Evolutionary conservation across 1,140 invertebrate species (phyloP).

Genomic region (Sycobia sp.): DNA sequence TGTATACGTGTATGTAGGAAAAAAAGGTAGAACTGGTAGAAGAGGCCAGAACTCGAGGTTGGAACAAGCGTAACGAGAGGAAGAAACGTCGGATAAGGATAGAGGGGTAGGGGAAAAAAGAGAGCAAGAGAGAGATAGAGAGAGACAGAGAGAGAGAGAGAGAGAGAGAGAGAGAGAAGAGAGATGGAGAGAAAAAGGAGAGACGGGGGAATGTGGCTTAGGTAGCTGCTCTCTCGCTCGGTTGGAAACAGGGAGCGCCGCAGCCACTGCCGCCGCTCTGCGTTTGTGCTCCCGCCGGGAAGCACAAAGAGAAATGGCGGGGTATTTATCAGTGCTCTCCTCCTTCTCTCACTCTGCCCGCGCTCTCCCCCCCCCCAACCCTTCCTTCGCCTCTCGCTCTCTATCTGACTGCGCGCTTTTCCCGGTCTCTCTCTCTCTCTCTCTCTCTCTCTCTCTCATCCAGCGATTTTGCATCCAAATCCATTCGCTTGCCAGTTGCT

Average conservation of each 20-base stretch:
- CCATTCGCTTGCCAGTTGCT: slow-evolving; percentile 46
- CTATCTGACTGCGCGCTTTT: not conserved
- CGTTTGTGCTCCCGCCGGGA: slow-evolving; percentile 62
- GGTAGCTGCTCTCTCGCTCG: slow-evolving; percentile 45
- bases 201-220: slow-evolving; percentile 40
- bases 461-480: slow-evolving; percentile 48
- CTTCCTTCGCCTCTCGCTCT: not conserved
- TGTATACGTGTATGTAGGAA: slow-evolving; percentile 31
- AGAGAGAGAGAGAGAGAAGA: slow-evolving; percentile 34
- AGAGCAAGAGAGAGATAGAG: slow-evolving; percentile 28
- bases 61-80: slow-evolving; percentile 41
- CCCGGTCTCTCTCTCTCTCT: slow-evolving; percentile 48
- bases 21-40: slow-evolving; percentile 35
- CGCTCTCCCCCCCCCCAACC: not conserved
- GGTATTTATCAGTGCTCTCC: slow-evolving; percentile 61
- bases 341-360: slow-evolving; percentile 21
- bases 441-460: slow-evolving; percentile 47
- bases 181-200: slow-evolving; percentile 36
- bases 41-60: slow-evolving; percentile 34
- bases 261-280: slow-evolving; percentile 42
- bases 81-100: slow-evolving; percentile 46
- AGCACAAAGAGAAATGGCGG: slow-evolving; percentile 58
- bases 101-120: slow-evolving; percentile 25
- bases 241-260: slow-evolving; percentile 45
- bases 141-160: slow-evolving; percentile 23